These are phyloP conservation scores for Dunckerocampus dactyliophorus DNA, from an alignment of 2,113 vertebrate genomes.

Conservation along the genomic window DNA sequence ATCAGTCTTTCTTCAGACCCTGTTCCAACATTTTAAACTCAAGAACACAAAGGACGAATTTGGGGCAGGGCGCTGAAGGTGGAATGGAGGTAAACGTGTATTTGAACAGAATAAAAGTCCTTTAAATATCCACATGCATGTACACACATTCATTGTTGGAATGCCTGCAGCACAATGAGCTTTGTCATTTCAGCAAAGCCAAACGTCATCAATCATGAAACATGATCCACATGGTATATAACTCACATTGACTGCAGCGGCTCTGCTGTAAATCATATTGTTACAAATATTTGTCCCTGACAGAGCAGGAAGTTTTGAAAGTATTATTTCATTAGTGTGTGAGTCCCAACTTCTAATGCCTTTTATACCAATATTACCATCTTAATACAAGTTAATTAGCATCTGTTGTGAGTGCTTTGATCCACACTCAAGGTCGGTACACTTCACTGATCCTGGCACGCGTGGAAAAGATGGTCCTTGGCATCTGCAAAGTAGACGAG, in stretches of 20 bases:
- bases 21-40: constrained; percentile 46
- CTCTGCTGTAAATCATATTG: constrained; percentile 31
- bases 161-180: constrained; percentile 23
- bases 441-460: too few species aligned
- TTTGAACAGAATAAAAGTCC: constrained; percentile 27
- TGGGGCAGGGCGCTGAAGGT: constrained; percentile 17
- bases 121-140: constrained; percentile 3
- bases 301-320: constrained; percentile 31
- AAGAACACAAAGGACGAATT: constrained; percentile 31
- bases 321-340: constrained; percentile 20
- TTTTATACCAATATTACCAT: too few species aligned
- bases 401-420: too few species aligned
- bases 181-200: constrained; percentile 26
- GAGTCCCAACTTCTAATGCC: background rate
- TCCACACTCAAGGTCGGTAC: too few species aligned
- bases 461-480: too few species aligned
- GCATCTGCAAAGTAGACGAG: too few species aligned
- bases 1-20: constrained; percentile 48
- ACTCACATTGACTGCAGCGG: constrained; percentile 6
- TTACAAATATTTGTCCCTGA: constrained; percentile 26
- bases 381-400: too few species aligned
- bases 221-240: constrained; percentile 29
- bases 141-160: constrained; percentile 1
- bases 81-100: constrained; percentile 35
- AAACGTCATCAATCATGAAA: constrained; percentile 48